These are phyloP conservation scores for Strix uralensis DNA, from an alignment of 2,113 vertebrate species.

Conservation along the genomic window DNA sequence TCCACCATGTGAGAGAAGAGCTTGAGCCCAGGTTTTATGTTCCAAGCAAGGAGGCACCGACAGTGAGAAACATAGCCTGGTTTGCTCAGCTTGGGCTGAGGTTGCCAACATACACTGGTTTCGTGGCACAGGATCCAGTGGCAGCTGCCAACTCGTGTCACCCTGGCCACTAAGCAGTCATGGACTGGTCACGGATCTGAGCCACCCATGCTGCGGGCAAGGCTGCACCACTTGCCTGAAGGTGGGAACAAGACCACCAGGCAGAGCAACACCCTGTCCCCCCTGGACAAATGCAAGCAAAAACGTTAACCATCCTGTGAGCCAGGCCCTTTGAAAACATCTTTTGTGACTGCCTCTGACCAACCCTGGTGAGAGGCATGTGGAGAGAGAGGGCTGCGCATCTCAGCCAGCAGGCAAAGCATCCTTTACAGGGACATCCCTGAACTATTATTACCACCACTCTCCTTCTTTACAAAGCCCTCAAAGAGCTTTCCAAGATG, in stretches of 20 bases:
- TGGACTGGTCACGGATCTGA: neutral
- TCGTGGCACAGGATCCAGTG: neutral
- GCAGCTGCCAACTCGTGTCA: neutral
- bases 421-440: neutral
- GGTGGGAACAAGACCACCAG: neutral
- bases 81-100: neutral
- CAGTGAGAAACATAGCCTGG: neutral
- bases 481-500: conserved; percentile 57
- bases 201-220: neutral
- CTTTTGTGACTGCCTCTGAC: neutral
- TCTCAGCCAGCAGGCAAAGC: neutral
- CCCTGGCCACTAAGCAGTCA: neutral
- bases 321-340: neutral
- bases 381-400: neutral
- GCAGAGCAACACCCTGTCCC: neutral
- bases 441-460: neutral
- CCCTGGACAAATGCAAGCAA: neutral
- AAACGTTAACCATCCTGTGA: neutral
- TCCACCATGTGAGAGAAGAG: neutral
- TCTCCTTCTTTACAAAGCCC: conserved; percentile 12
- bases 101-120: neutral
- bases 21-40: neutral
- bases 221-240: neutral
- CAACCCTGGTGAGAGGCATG: neutral
- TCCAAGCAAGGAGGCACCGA: neutral